Evolutionary conservation across 2,113 vertebrate species (phyloP).

Genomic region (Thomomys bottae): DNA sequence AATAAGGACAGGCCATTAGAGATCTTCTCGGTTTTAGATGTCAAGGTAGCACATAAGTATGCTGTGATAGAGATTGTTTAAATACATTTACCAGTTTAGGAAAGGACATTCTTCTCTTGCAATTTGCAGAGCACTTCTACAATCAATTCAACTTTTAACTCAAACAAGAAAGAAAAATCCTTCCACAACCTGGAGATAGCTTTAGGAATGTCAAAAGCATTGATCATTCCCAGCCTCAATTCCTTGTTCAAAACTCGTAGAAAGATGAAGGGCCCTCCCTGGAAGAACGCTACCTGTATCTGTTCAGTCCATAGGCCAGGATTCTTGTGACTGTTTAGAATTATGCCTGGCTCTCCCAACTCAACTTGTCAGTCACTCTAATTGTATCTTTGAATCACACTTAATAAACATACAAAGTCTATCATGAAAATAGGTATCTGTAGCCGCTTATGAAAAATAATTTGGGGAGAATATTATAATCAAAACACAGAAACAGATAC

Average conservation of each 20-base stretch:
- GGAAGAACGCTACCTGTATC: neutral
- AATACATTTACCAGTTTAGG: neutral
- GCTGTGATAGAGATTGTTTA: neutral
- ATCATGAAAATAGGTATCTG: neutral
- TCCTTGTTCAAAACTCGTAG: neutral
- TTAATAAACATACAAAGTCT: neutral
- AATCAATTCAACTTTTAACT: neutral
- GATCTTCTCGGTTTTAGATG: neutral
- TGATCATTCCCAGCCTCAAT: neutral
- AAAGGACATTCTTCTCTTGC: neutral
- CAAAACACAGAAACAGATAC: neutral
- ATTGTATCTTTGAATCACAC: neutral
- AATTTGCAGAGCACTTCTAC: neutral
- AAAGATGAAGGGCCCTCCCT: neutral
- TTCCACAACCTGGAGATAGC: conserved; percentile 31
- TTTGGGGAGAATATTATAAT: neutral
- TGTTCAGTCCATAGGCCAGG: neutral
- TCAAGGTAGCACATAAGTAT: neutral
- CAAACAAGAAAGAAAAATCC: conserved; percentile 20
- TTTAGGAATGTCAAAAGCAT: conserved; percentile 11
- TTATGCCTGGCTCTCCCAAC: neutral
- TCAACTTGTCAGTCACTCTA: neutral
- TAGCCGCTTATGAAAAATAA: neutral
- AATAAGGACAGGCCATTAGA: neutral
- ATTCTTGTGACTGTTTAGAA: neutral